phyloP scores from a whole-genome alignment of 2,797 vertebrate species.

The Toxotes lorentzi region DNA sequence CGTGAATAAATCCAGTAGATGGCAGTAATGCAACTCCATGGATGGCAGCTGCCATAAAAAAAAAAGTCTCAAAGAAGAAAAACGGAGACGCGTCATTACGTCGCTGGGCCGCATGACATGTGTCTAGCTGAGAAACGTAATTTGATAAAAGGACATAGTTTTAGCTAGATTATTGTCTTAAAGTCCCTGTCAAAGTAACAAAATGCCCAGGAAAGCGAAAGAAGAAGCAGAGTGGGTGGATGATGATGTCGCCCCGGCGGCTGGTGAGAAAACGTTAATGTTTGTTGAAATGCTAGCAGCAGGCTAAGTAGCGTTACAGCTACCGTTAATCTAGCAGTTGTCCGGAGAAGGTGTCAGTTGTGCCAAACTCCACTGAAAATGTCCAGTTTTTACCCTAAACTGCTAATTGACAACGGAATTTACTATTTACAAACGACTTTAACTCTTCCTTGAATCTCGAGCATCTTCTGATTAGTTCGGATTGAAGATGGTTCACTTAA shows the following conservation, averaged over 20 bases:
- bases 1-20: too few species aligned
- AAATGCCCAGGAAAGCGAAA: slow-evolving; percentile 86
- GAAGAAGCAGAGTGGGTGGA: slow-evolving; percentile 85
- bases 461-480: background rate
- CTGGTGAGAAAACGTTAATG: slow-evolving; percentile 62
- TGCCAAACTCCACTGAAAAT: background rate
- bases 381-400: fast-evolving
- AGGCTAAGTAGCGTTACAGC: slow-evolving; percentile 40
- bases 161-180: background rate
- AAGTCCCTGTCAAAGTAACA: background rate
- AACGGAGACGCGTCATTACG: slow-evolving; percentile 15
- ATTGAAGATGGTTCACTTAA: background rate
- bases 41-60: too few species aligned
- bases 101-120: slow-evolving; percentile 67
- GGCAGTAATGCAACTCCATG: too few species aligned
- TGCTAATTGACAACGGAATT: fast-evolving
- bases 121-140: background rate
- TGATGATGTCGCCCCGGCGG: slow-evolving; percentile 74
- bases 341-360: fast-evolving
- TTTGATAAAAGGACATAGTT: background rate
- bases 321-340: background rate
- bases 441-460: background rate
- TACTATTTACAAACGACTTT: background rate
- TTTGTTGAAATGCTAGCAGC: slow-evolving; percentile 6
- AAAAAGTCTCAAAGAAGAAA: background rate